Percentiles rank a stretch among this genome's conserved stretches.
Evolutionary conservation across 2,797 vertebrate species (phyloP).

Genomic region (Microctenopoma lineatum): DNA sequence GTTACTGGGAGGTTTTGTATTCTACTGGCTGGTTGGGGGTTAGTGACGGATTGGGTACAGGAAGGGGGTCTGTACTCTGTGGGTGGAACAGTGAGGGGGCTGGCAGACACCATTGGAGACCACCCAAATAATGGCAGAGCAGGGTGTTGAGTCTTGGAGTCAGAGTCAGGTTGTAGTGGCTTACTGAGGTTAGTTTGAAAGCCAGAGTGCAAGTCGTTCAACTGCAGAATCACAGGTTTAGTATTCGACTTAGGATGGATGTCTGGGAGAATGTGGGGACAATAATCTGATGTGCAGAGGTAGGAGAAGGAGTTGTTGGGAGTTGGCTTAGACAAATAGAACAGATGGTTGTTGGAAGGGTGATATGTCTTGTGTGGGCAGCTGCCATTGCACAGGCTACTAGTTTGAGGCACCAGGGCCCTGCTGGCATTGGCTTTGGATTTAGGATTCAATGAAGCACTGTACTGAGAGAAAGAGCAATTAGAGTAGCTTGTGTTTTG

Average conservation of each 20-base stretch:
- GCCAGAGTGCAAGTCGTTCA: slow-evolving; percentile 33
- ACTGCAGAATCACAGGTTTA: slow-evolving; percentile 29
- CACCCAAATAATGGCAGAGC: slow-evolving; percentile 49
- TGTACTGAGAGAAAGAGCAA: slow-evolving; percentile 31
- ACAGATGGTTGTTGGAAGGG: slow-evolving; percentile 25
- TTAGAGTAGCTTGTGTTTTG: slow-evolving; percentile 20
- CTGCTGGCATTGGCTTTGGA: slow-evolving; percentile 19
- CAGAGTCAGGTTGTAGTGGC: slow-evolving; percentile 36
- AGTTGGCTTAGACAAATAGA: slow-evolving; percentile 31
- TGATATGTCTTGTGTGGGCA: slow-evolving; percentile 39
- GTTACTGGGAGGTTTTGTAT: slow-evolving; percentile 43
- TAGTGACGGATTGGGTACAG: slow-evolving; percentile 22
- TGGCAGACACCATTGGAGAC: slow-evolving; percentile 36
- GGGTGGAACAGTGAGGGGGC: slow-evolving; percentile 23
- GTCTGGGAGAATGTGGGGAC: slow-evolving; percentile 42
- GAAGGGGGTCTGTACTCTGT: slow-evolving; percentile 25
- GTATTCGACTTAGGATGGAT: slow-evolving; percentile 41
- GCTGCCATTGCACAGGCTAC: slow-evolving; percentile 40
- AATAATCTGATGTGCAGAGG: slow-evolving; percentile 24
- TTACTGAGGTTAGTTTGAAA: slow-evolving; percentile 56
- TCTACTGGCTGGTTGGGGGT: slow-evolving; percentile 22
- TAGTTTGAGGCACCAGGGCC: slow-evolving; percentile 12
- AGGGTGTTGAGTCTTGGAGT: slow-evolving; percentile 27
- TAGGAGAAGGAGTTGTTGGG: slow-evolving; percentile 37
- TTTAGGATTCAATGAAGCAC: slow-evolving; percentile 25